Evolutionary conservation across 1,140 invertebrate genomes (phyloP).

Genomic region (Drosophila bocki): DNA sequence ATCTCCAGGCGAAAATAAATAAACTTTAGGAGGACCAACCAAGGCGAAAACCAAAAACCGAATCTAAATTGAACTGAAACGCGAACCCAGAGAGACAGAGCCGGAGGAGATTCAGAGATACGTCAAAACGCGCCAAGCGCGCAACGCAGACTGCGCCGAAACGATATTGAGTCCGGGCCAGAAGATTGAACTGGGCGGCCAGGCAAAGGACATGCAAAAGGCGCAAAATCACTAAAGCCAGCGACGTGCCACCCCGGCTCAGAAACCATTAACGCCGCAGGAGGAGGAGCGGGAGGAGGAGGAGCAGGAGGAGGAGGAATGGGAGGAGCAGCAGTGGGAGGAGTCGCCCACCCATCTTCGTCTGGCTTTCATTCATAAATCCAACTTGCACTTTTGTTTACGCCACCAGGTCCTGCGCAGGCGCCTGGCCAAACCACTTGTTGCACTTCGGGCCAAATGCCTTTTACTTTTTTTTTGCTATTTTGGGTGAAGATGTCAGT

Average conservation of each 20-base stretch:
- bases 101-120: conserved; percentile 47
- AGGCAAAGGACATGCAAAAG: conserved; percentile 67
- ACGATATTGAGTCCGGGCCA: conserved; percentile 66
- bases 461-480: conserved; percentile 2
- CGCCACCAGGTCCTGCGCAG: conserved; percentile 57
- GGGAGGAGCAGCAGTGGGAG: background rate
- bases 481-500: background rate
- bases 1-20: conserved; percentile 28
- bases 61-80: conserved; percentile 31
- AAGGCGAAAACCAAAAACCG: conserved; percentile 29
- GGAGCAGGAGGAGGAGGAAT: background rate
- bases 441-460: conserved; percentile 20
- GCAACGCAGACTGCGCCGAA: conserved; percentile 79
- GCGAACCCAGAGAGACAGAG: conserved; percentile 13
- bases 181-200: conserved; percentile 73
- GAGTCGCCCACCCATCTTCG: background rate
- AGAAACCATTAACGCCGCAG: conserved; percentile 70
- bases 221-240: conserved; percentile 74
- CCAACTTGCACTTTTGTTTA: conserved; percentile 64
- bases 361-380: conserved; percentile 73
- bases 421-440: conserved; percentile 30
- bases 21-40: conserved; percentile 15
- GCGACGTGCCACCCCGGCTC: conserved; percentile 50
- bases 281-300: background rate
- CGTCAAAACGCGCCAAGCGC: conserved; percentile 84